Percentiles rank a stretch among this genome's conserved stretches.
Conservation (phyloP, 64 coral and sea anemone genomes). For the Actinia tenebrosa region DNA sequence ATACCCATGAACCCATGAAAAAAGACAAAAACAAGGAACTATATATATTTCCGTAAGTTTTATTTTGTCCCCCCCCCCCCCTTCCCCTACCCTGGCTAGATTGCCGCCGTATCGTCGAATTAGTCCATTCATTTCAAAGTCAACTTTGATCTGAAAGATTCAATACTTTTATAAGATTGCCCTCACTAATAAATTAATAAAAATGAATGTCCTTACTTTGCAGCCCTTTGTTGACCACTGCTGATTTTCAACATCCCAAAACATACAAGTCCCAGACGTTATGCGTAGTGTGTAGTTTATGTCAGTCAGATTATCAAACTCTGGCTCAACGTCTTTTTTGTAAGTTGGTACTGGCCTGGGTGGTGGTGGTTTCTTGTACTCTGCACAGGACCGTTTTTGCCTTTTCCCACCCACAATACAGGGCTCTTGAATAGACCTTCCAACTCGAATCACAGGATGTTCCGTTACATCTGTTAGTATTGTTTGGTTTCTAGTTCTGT, state of each 20-base stretch:
- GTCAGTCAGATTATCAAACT: constrained; percentile 40
- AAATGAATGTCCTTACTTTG: constrained; percentile 18
- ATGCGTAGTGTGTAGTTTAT: constrained; percentile 51
- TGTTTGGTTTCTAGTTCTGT: not conserved
- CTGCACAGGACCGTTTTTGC: constrained; percentile 60
- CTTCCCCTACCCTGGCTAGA: too few relatives aligned
- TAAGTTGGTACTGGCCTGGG: constrained; percentile 10
- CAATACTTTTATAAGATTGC: not conserved
- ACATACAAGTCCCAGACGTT: constrained; percentile 47
- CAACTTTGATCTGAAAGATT: too few relatives aligned
- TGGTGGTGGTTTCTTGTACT: constrained; percentile 52
- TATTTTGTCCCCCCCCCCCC: too few relatives aligned
- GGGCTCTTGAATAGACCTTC: not conserved
- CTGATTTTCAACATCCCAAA: constrained; percentile 43
- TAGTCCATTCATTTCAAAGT: too few relatives aligned
- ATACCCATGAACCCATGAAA: too few relatives aligned
- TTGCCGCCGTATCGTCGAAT: too few relatives aligned
- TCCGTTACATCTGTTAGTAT: not conserved
- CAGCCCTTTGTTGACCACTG: constrained; percentile 68
- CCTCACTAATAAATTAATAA: too few relatives aligned
- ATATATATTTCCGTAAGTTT: too few relatives aligned
- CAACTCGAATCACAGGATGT: not conserved
- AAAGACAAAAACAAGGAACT: too few relatives aligned
- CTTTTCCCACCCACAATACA: constrained; percentile 17
- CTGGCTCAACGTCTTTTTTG: constrained; percentile 5